Conservation (phyloP, 1,140 invertebrate genomes). For the Cyrtorhinus lividipennis region DNA sequence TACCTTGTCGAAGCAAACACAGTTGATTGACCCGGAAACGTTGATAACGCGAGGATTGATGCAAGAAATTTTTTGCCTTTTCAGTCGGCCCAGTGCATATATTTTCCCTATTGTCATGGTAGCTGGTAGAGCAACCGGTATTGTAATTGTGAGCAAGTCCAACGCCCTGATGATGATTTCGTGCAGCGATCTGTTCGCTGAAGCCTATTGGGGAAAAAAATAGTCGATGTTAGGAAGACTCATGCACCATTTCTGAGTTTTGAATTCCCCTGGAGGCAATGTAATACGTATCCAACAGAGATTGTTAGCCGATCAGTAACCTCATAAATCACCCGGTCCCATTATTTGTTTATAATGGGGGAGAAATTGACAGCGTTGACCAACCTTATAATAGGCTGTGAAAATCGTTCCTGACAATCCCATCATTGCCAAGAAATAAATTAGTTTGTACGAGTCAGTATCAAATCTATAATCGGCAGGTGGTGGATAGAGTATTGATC, state of each 20-base stretch:
- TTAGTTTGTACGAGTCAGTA: conserved; percentile 81
- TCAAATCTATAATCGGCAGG: conserved; percentile 92
- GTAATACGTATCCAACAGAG: too few relatives aligned
- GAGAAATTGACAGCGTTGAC: too few relatives aligned
- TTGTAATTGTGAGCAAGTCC: conserved; percentile 83
- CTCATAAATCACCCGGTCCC: too few relatives aligned
- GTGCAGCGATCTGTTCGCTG: too few relatives aligned
- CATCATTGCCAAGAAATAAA: conserved; percentile 63
- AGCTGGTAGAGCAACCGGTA: conserved; percentile 83
- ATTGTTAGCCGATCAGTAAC: too few relatives aligned
- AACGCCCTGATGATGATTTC: conserved; percentile 64
- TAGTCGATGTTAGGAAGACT: too few relatives aligned
- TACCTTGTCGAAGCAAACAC: conserved; percentile 96
- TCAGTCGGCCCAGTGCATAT: conserved; percentile 76
- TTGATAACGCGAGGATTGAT: conserved; percentile 90
- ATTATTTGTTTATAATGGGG: too few relatives aligned
- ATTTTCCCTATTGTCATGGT: conserved; percentile 86
- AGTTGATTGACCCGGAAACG: conserved; percentile 86
- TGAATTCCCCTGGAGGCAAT: too few relatives aligned
- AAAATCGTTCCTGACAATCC: conserved; percentile 68
- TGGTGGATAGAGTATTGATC: conserved; percentile 88
- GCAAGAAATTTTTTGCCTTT: conserved; percentile 70
- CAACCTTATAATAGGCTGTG: conserved; percentile 58
- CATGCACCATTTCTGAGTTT: too few relatives aligned
- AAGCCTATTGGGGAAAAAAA: too few relatives aligned